Evolutionary conservation across 1,140 invertebrate species (phyloP).

Genomic region (Neodiprion virginianus): DNA sequence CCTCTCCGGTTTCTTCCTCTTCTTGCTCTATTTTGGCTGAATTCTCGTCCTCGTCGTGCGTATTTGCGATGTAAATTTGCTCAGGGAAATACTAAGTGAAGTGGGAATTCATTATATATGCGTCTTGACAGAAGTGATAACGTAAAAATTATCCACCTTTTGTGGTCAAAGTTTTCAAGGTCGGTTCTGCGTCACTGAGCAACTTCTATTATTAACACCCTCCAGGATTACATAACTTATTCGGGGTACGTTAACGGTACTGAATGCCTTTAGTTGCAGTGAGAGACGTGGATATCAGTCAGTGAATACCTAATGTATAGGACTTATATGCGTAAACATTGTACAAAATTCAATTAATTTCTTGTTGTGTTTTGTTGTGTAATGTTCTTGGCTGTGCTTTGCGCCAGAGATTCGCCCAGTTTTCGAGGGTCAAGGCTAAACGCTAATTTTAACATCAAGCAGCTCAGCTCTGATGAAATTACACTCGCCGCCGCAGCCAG

Average conservation of each 20-base stretch:
- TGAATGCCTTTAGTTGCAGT: no score
- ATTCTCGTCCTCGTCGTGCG: neutral
- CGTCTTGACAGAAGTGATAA: neutral
- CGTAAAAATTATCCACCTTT: no score
- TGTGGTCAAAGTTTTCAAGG: no score
- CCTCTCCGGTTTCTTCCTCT: neutral
- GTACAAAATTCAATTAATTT: no score
- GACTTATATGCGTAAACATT: no score
- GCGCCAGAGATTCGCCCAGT: neutral
- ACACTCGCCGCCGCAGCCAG: no score
- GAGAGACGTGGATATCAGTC: no score
- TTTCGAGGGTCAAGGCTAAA: neutral
- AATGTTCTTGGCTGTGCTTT: no score
- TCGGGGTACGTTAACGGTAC: no score
- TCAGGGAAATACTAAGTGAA: slow-evolving; percentile 29
- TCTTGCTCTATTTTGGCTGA: slow-evolving; percentile 24
- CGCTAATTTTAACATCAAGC: neutral
- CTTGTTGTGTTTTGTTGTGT: no score
- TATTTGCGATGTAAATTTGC: slow-evolving; percentile 8
- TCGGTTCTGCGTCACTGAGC: no score
- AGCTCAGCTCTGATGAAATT: neutral
- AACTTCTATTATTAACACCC: neutral
- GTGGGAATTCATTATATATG: neutral
- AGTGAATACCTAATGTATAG: no score
- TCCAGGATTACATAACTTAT: neutral